Base-by-base conservation (phyloP, 2,113 vertebrate species). In the Lipophrys pholis region DNA sequence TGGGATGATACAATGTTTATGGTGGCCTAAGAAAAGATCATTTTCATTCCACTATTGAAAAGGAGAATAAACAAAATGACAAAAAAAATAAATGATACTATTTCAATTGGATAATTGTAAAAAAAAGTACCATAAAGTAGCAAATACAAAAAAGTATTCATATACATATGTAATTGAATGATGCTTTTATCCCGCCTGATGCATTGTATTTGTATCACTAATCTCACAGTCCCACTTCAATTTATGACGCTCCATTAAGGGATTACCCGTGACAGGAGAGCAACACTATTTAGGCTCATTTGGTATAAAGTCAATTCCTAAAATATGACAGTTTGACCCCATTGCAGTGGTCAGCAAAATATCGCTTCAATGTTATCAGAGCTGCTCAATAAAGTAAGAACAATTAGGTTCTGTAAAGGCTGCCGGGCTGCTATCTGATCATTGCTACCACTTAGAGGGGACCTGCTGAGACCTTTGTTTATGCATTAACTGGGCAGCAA, bases 391-490 rank as follows among this genome's bases (percentile, higher is more conserved):
- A 38, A 81, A 86, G 40, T 59, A 64, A 80, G 61, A 82, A 85
- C 88, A 85, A 83, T 79, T 84, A 62, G 74, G 56, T 78, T 85
- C 75, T 81, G 81, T 89, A 21, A 61, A 74, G 58, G 70, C 21
- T 66, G 60, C 50, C 59, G 40, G 64, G 43, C 73, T 74, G 64
- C 88, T 90, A 89, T 92, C 89, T 88, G 87, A 90, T 91, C 86
- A 89, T 67, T 57, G 76, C 42, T 69, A 83, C 63, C 82, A 88
- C 88, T 91, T 90, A 88, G 83, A 43, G 79, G 77, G 41, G 82
- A 84, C 79, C 88, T 84, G 80, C 82, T 68, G 78, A 89, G 74
- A 85, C 87, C 82, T 83, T 69, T 91, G 87, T 90, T 89, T 90
- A 83, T 87, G 85, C 87, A 84, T 90, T 89, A 92, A 82, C 79